phyloP scores from a whole-genome alignment of 2,797 vertebrate genomes.

The Sebastolobus altivelis region DNA sequence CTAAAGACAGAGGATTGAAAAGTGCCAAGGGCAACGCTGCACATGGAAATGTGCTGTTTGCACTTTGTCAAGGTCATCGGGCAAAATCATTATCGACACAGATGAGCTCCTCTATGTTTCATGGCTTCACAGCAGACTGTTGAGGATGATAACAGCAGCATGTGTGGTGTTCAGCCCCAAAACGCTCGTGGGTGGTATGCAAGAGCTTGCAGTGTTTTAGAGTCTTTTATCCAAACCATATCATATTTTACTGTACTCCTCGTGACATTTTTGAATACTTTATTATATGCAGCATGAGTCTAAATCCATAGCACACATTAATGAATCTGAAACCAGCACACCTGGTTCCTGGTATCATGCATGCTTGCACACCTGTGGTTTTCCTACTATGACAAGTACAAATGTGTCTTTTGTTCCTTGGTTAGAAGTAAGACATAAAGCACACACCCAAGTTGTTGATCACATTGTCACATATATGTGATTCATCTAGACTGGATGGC shows the following conservation, averaged over 20 bases:
- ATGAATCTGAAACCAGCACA: not conserved
- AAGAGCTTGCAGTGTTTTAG: conserved; percentile 44
- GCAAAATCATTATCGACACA: conserved; percentile 53
- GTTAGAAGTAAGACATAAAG: no score
- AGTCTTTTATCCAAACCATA: conserved; percentile 52
- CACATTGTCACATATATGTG: no score
- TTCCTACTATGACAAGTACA: no score
- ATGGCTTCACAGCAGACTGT: conserved; percentile 40
- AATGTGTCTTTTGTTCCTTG: no score
- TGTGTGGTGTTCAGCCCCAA: conserved; percentile 37
- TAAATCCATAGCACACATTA: not conserved
- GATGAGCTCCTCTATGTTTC: conserved; percentile 47
- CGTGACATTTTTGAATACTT: conserved; percentile 35
- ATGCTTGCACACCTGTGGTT: no score
- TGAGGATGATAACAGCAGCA: conserved; percentile 48
- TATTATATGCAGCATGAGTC: not conserved
- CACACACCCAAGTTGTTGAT: no score
- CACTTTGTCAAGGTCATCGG: conserved; percentile 48
- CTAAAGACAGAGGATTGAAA: conserved; percentile 48
- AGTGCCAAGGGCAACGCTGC: conserved; percentile 40
- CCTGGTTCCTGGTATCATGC: no score
- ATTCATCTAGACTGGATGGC: no score
- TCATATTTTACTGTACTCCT: conserved; percentile 24
- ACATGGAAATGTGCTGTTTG: conserved; percentile 52
- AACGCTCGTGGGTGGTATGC: conserved; percentile 60